Conservation (phyloP, 2,113 vertebrate genomes). For the Pseudorasbora parva region DNA sequence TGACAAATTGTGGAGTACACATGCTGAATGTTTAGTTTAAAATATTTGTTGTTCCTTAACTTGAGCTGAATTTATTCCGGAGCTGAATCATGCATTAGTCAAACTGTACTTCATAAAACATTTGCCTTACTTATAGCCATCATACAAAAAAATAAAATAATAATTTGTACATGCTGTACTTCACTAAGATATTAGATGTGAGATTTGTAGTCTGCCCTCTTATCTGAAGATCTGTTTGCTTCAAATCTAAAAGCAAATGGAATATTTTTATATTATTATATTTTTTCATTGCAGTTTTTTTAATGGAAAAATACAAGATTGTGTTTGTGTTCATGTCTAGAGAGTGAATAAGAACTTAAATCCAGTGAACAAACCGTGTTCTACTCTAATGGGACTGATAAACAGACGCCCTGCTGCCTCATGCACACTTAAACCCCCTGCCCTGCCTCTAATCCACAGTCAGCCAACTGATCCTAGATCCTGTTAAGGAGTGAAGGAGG, state of each 20-base stretch:
- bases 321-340: background rate
- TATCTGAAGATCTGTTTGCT: background rate
- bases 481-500: slow-evolving; percentile 2
- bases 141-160: background rate
- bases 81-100: background rate
- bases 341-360: slow-evolving; percentile 19
- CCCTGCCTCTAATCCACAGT: background rate
- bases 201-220: background rate
- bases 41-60: background rate
- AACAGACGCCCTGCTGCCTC: slow-evolving; percentile 20
- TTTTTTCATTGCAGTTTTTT: background rate
- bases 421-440: background rate
- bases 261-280: background rate
- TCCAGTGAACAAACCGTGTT: background rate
- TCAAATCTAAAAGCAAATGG: background rate
- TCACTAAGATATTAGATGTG: background rate
- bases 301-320: background rate
- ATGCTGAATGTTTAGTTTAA: background rate
- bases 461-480: slow-evolving; percentile 1
- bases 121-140: background rate
- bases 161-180: background rate
- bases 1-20: background rate
- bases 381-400: slow-evolving; percentile 13
- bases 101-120: background rate
- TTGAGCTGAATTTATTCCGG: background rate